Conservation (phyloP, 2,113 vertebrate genomes). For the Notiomystis cincta region DNA sequence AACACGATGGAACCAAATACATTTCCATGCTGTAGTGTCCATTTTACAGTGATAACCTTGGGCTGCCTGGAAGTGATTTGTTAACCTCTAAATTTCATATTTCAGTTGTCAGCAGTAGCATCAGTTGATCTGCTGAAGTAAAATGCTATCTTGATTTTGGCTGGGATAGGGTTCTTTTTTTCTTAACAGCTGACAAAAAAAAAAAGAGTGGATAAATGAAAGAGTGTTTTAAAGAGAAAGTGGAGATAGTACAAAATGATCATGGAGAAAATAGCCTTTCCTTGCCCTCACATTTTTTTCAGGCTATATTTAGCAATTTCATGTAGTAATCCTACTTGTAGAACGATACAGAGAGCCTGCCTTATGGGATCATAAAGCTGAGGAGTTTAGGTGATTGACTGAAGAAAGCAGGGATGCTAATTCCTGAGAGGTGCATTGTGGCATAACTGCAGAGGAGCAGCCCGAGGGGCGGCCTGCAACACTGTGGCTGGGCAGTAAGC, state of each 20-base stretch:
- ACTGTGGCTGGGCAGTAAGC: conserved; percentile 31
- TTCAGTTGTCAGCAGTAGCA: background rate
- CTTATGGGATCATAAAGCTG: conserved; percentile 1
- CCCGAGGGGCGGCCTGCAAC: background rate
- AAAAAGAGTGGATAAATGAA: background rate
- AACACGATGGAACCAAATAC: background rate
- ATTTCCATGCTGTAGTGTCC: background rate
- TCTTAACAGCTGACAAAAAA: background rate
- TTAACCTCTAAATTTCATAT: background rate
- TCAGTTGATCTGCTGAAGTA: background rate
- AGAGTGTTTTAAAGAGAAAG: background rate
- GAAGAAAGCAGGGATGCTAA: background rate
- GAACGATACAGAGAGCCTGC: background rate
- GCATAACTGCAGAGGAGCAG: conserved; percentile 8
- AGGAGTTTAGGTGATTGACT: conserved; percentile 13
- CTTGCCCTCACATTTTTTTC: background rate
- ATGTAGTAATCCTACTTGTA: background rate
- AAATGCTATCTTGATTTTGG: background rate
- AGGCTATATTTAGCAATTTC: background rate
- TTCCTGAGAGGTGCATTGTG: background rate
- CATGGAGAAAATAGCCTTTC: background rate
- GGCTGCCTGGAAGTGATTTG: background rate
- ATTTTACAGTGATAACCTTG: background rate
- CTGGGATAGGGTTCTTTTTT: background rate
- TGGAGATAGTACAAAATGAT: background rate